Conservation (phyloP, 2,888 invertebrate genomes). For the Caenorhabditis sp. region DNA sequence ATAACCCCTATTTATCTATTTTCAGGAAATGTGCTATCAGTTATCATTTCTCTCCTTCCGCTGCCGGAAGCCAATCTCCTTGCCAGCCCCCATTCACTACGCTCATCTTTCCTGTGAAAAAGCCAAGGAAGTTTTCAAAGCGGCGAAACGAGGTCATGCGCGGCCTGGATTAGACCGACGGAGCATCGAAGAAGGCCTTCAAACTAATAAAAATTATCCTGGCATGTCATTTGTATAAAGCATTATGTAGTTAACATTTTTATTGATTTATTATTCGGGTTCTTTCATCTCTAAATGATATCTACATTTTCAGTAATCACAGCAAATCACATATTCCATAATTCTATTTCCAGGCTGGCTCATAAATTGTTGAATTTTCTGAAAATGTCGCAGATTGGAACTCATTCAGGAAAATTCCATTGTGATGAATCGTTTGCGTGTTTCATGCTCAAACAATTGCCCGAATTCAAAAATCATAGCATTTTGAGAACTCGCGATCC, state of each 20-base stretch:
- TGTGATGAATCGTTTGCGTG: slow-evolving; percentile 95
- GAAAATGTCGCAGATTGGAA: slow-evolving; percentile 72
- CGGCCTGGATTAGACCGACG: neutral
- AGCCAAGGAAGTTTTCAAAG: slow-evolving; percentile 77
- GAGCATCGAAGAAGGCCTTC: slow-evolving; percentile 9
- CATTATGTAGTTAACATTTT: too few relatives aligned
- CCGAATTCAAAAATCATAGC: slow-evolving; percentile 81
- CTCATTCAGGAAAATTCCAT: slow-evolving; percentile 83
- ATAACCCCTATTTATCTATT: slow-evolving; percentile 2
- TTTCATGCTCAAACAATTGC: slow-evolving; percentile 84
- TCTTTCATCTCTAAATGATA: too few relatives aligned
- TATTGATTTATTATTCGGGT: neutral
- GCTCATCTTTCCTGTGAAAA: slow-evolving; percentile 98
- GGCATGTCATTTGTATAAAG: slow-evolving; percentile 32
- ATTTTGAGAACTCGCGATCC: slow-evolving; percentile 75
- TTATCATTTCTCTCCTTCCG: slow-evolving; percentile 48
- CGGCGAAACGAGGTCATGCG: neutral
- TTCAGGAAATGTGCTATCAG: slow-evolving; percentile 51
- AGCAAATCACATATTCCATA: too few relatives aligned
- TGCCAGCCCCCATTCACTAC: slow-evolving; percentile 97
- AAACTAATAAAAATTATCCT: slow-evolving; percentile 9
- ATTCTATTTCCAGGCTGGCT: neutral
- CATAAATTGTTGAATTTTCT: neutral
- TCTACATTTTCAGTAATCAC: too few relatives aligned
- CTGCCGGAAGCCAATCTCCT: slow-evolving; percentile 90